Evolutionary conservation across 2,888 invertebrate species (phyloP).

Genomic region (Dysmachus trigonus): DNA sequence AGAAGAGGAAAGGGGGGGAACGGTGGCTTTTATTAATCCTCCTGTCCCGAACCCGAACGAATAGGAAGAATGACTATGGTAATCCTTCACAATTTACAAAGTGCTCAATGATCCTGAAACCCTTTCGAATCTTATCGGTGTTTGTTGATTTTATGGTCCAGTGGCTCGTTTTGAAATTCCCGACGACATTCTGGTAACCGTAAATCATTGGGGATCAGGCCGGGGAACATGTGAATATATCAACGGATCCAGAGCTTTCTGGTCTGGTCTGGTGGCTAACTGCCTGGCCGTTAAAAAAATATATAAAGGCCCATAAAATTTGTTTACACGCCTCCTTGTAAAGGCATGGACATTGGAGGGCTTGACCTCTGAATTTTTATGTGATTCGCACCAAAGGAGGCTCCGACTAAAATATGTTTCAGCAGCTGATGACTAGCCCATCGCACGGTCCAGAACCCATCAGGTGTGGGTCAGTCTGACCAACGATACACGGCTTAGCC

Average conservation of each 20-base stretch:
- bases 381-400: neutral
- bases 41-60: neutral
- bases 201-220: constrained; percentile 2
- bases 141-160: constrained; percentile 24
- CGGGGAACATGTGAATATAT: neutral
- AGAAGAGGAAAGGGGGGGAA: neutral
- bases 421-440: neutral
- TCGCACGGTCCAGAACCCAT: neutral
- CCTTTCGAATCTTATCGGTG: constrained; percentile 29
- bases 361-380: neutral
- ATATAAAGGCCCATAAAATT: neutral
- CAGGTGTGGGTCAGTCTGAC: neutral
- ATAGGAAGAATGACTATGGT: neutral
- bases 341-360: neutral
- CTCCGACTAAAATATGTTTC: neutral
- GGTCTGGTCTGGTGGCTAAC: neutral
- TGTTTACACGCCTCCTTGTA: neutral
- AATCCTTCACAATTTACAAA: constrained; percentile 14
- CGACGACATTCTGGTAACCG: neutral
- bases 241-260: neutral
- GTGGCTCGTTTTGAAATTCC: constrained; percentile 2
- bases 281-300: neutral
- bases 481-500: neutral
- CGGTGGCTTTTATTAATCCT: neutral
- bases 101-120: constrained; percentile 14